Conservation (phyloP, 2,888 invertebrate genomes). For the Calameuta filiformis region DNA sequence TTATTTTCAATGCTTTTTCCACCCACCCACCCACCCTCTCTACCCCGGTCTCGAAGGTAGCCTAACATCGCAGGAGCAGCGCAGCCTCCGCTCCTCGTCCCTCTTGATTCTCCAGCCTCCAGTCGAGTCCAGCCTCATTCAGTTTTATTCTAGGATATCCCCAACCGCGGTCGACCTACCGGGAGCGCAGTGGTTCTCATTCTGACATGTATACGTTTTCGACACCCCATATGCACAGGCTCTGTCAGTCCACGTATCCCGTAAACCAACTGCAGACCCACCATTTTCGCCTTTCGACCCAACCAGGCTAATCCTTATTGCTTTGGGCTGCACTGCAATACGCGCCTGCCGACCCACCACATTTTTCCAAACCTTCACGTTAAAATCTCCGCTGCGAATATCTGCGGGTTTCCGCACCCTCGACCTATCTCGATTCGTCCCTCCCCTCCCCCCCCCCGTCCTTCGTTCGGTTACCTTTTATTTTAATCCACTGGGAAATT, state of each 20-base stretch:
- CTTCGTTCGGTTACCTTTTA: background rate
- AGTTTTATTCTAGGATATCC: constrained; percentile 51
- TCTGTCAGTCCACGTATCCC: background rate
- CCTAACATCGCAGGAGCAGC: background rate
- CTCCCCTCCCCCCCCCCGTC: background rate
- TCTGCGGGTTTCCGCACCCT: background rate
- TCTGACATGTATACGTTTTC: constrained; percentile 32
- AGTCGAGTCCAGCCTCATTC: constrained; percentile 36
- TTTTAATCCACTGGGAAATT: background rate
- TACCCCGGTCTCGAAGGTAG: background rate
- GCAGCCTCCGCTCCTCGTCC: constrained; percentile 18
- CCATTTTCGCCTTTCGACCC: background rate
- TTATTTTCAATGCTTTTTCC: constrained; percentile 38
- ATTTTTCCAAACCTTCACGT: background rate
- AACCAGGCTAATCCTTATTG: background rate
- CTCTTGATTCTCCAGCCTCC: constrained; percentile 4
- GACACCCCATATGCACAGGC: background rate
- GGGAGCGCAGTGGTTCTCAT: constrained; percentile 33
- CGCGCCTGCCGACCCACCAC: background rate
- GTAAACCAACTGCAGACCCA: background rate
- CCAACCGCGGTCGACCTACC: constrained; percentile 34
- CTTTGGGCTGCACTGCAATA: background rate
- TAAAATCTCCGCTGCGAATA: background rate
- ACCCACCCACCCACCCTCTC: constrained; percentile 20
- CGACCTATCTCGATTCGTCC: background rate